Evolutionary conservation across 2,888 invertebrate species (phyloP), one percentile per base, ranked within the genome.

Genomic region (Scaeva pyrastri): DNA sequence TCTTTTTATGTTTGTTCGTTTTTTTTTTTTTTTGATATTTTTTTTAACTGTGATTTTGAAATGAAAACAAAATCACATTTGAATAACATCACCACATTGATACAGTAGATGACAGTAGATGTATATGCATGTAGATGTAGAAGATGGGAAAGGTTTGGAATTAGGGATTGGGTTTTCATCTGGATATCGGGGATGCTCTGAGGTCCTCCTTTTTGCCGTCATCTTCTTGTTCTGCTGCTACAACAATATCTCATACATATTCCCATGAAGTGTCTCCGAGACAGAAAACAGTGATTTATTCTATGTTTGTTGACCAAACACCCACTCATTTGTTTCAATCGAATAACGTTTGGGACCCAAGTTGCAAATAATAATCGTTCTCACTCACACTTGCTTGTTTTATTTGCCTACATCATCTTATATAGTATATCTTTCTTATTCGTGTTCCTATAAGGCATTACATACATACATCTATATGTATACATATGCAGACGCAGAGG

Each of bases 291-390:
- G 72, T 76, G 81, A 85, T 85, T 85, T 85, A 85, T 85, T 81
- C 62, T 45, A 81, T 31, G 31, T 85, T 85, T 85, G 76, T 77
- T 85, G 85, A 81, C 85, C 85, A 77, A 80, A 76, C 80, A 76
- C 85, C 80, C 85, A 85, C 76, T 81, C 85, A 81, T 85, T 85
- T 85, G 81, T 85, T 85, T 85, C 85, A 85, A 85, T 85, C 76
- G 76, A 85, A 81, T 81, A 85, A 80, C 85, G 76, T 77, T 85
- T 80, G 68, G 76, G 26, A 62, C 52, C 68, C 62, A 80, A 85
- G 85, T 73, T 76, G 60, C 60, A 68, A 75, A 76, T 80, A 80
- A 81, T 85, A 68, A 52, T 68, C 66, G 26, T 66, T 45, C 39
- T 73, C 16, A 21, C 23, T 43, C 19, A 21, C 23, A 36, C 19